Evolutionary conservation across 2,888 invertebrate genomes (phyloP), one percentile per base, ranked within the genome.

Genomic region (Cyclophora punctaria): DNA sequence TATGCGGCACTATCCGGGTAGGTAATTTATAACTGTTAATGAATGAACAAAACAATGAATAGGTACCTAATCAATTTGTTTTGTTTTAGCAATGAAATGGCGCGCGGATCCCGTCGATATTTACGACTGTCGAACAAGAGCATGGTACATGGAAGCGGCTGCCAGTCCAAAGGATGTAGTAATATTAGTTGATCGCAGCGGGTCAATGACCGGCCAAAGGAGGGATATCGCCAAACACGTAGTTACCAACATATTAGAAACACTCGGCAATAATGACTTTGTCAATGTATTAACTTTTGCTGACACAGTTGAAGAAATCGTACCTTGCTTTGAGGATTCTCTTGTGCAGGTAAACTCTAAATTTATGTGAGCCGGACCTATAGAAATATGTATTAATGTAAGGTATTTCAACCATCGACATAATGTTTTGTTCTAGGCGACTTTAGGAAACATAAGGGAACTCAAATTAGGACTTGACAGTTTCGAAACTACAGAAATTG

Each of bases 121-220:
- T 56, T 99, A 96, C 80, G 99, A 99, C 82, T 98, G 97, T 75
- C 92, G 98, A 41, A 94, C 97, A 44, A 92, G 98, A 65, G 95
- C 95, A 48, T 98, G 98, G 98, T 99, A 96, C 80, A 97, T 99
- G 79, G 96, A 98, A 83, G 98, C 98, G 2, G 98, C 99, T 5
- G 96, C 98, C 5, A 98, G 97, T 74, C 97, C 99, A 1, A 99
- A 99, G 87, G 99, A 99, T 81, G 89, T 96, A 20, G 93, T 92
- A 50, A 89, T 98, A 63, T 89, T 98, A 64, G 91, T 98, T 58
- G 98, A 98, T 78, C 92, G 93, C 44, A 96, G 96, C 69, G 97
- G 98, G 52, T 96, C 96, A 57, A 97, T 97, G 97, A 95, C 94
- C 48, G 97, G 97, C 7, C 91, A 91, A 81, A 89, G 94, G 63